Evolutionary conservation across 1,140 invertebrate species (phyloP), one percentile per base, ranked within the genome.

Genomic region (Drepana arcuata): DNA sequence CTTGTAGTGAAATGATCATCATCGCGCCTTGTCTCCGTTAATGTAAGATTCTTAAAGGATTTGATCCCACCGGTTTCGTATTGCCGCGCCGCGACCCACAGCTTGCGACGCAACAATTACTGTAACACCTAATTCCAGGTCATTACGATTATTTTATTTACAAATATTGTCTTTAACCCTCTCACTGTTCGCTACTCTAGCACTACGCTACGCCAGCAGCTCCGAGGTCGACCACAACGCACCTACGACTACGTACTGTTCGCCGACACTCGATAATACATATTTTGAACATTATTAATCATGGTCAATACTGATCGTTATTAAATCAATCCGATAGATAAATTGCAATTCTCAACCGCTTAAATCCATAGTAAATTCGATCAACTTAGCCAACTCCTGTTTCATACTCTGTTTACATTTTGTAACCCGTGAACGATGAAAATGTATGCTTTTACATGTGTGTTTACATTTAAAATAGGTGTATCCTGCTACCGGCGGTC

Each of bases 81-180:
- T 71, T 64, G 66, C 48, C 66, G 51, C 62, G 58, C 38, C 57
- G 44, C 45, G 26, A 41, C 49, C 27, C 7, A n/a, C n/a, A n/a
- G n/a, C n/a, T n/a, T n/a, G 51, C 54, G 55, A 54, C 57, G 59
- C 58, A 49, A 52, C 57, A 64, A 61, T 64, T 64, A 70, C 52
- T 74, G 71, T 80, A 74, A 78, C 48, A 71, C 70, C 72, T 79
- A 70, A 73, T 62, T 54, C 45, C 69, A 79, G 71, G 70, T 70
- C 52, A 72, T 73, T 80, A 79, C 72, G 53, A 65, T 72, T 73
- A 80, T 65, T 63, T 75, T 82, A 80, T 80, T 72, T 84, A 84
- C 81, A 84, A 80, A 83, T 84, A 84, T 84, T 84, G 83, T 84
- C 83, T 83, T 83, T 75, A 82, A 83, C 79, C 80, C 78, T 82